These are phyloP conservation scores for Astur gentilis DNA, from an alignment of 2,113 vertebrate species.

Conservation along the genomic window DNA sequence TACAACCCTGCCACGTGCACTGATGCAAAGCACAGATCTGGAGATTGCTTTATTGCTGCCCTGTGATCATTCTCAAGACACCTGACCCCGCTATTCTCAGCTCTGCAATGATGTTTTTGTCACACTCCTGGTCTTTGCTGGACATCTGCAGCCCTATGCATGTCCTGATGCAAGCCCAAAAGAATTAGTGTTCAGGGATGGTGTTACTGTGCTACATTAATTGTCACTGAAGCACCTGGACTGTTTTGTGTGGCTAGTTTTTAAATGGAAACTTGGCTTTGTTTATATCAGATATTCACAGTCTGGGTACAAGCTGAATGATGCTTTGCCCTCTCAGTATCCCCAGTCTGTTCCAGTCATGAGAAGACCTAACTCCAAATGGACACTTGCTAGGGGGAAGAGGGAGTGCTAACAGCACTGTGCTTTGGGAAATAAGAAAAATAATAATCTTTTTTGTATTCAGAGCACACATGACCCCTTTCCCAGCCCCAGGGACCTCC, in stretches of 20 bases:
- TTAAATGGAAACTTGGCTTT: not conserved
- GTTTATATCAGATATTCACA: not conserved
- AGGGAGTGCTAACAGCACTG: not conserved
- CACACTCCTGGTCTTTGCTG: not conserved
- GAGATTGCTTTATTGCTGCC: not conserved
- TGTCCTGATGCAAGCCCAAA: not conserved
- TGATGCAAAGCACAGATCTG: not conserved
- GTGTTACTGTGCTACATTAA: not conserved
- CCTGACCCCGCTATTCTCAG: not conserved
- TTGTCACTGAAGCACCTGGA: not conserved
- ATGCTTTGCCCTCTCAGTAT: not conserved
- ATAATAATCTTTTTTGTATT: not conserved
- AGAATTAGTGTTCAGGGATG: not conserved
- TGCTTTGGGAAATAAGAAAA: not conserved
- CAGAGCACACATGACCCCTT: not conserved
- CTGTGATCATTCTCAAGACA: not conserved
- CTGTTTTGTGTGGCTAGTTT: not conserved
- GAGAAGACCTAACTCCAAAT: not conserved
- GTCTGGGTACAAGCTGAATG: not conserved
- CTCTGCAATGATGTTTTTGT: not conserved
- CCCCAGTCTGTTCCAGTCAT: not conserved
- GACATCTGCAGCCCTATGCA: not conserved
- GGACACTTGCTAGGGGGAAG: not conserved
- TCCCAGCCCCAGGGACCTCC: not conserved
- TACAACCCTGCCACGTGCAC: not conserved